A percentile compares a stretch with the other conserved stretches of the same genome.
Evolutionary conservation across 1,140 invertebrate species (phyloP).

Genomic region (Platyura marginata): DNA sequence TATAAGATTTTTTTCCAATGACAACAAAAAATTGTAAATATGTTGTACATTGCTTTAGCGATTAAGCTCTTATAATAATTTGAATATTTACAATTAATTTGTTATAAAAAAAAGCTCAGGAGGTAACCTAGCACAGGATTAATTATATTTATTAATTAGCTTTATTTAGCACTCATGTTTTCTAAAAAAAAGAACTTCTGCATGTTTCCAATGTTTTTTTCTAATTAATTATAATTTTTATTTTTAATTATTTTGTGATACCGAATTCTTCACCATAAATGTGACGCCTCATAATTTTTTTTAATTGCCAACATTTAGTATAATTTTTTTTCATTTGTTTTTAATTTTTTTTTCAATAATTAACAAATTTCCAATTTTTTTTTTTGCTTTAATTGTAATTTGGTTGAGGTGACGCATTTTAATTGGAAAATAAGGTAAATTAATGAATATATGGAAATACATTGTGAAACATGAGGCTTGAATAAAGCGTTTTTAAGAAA

Average conservation of each 20-base stretch:
- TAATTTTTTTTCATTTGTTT: neutral
- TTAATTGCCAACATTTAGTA: neutral
- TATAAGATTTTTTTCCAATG: no score
- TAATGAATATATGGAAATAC: slow-evolving; percentile 32
- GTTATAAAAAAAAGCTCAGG: no score
- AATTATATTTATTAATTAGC: no score
- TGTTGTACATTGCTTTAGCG: no score
- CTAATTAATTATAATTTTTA: slow-evolving; percentile 13
- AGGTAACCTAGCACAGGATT: no score
- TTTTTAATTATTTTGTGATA: slow-evolving; percentile 15
- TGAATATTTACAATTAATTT: no score
- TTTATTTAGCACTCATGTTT: no score
- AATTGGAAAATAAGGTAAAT: neutral
- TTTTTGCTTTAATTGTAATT: neutral
- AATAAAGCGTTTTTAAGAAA: slow-evolving; percentile 39
- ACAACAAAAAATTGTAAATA: no score
- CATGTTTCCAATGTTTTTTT: slow-evolving; percentile 7
- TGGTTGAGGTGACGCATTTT: neutral
- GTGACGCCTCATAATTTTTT: slow-evolving; percentile 20
- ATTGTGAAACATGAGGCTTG: slow-evolving; percentile 37
- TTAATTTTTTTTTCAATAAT: neutral
- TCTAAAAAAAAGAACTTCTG: slow-evolving; percentile 19
- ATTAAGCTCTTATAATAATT: no score
- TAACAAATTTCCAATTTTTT: neutral
- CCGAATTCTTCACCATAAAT: slow-evolving; percentile 21